Conservation (phyloP, 2,113 vertebrate species). For the Sardina pilchardus region DNA sequence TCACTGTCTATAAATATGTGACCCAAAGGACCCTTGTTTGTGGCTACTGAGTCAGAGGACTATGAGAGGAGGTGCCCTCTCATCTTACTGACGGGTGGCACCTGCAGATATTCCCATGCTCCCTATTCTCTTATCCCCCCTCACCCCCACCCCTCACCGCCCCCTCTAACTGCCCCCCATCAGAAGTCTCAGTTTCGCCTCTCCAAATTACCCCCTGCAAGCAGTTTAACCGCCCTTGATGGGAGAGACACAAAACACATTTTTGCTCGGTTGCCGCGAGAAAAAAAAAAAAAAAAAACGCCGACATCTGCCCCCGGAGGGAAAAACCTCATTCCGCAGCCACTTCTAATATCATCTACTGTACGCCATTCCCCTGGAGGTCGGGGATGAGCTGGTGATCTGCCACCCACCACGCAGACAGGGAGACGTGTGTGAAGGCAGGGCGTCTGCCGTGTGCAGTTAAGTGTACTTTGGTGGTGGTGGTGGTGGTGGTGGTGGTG, state of each 20-base stretch:
- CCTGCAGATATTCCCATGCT: constrained; percentile 36
- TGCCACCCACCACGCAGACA: background rate
- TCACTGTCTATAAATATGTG: constrained; percentile 33
- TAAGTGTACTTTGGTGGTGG: constrained; percentile 17
- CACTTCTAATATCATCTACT: constrained; percentile 20
- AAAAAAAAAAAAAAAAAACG: too few species aligned
- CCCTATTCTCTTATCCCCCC: background rate
- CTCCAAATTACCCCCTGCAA: constrained; percentile 28
- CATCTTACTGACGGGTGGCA: background rate
- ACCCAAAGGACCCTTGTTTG: constrained; percentile 27
- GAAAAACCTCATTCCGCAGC: constrained; percentile 11
- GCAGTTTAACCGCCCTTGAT: constrained; percentile 15
- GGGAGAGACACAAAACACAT: constrained; percentile 25
- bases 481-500: too few species aligned
- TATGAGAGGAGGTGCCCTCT: constrained; percentile 17
- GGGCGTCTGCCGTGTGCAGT: background rate
- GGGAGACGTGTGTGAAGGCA: constrained; percentile 1
- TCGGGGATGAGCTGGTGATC: background rate
- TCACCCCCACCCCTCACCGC: background rate
- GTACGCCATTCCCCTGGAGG: constrained; percentile 20
- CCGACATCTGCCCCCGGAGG: constrained; percentile 19
- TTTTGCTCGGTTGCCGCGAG: constrained; percentile 1
- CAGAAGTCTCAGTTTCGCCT: constrained; percentile 25
- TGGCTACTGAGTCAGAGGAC: background rate
- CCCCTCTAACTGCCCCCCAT: constrained; percentile 24